Evolutionary conservation across 2,113 vertebrate genomes (phyloP).

Genomic region (Hypanus sabinus): DNA sequence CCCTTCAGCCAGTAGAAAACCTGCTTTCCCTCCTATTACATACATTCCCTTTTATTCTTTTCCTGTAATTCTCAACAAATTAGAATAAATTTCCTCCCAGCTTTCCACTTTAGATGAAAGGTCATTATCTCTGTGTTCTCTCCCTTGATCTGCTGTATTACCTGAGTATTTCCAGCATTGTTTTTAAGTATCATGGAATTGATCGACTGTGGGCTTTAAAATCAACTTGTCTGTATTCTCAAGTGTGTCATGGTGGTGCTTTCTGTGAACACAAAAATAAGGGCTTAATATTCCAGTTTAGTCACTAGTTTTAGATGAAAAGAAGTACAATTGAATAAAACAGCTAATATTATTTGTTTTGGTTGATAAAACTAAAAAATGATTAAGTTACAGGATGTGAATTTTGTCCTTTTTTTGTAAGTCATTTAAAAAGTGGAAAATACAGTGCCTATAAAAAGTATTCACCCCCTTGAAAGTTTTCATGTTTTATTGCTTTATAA

Average conservation of each 20-base stretch:
- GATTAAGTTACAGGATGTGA: not conserved
- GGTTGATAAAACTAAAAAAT: not conserved
- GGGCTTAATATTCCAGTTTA: not conserved
- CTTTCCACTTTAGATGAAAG: too few relatives aligned
- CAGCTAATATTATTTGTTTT: not conserved
- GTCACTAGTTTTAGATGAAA: not conserved
- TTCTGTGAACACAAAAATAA: not conserved
- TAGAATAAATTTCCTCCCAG: too few relatives aligned
- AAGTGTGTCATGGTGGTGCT: not conserved
- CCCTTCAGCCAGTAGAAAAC: too few relatives aligned
- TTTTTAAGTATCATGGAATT: not conserved
- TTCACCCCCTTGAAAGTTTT: too few relatives aligned
- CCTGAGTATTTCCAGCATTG: too few relatives aligned
- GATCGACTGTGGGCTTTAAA: not conserved
- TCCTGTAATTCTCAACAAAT: too few relatives aligned
- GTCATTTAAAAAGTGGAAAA: constrained; percentile 11
- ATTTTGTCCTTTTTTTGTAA: not conserved
- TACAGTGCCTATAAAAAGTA: too few relatives aligned
- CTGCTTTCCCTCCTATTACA: too few relatives aligned
- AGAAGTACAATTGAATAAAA: not conserved
- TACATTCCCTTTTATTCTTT: too few relatives aligned
- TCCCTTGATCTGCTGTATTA: too few relatives aligned
- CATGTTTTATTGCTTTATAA: too few relatives aligned
- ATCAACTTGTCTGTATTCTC: not conserved
- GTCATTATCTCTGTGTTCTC: too few relatives aligned